Evolutionary conservation across 64 coral and sea anemone species (phyloP).

Genomic region (Acropora tenuis): DNA sequence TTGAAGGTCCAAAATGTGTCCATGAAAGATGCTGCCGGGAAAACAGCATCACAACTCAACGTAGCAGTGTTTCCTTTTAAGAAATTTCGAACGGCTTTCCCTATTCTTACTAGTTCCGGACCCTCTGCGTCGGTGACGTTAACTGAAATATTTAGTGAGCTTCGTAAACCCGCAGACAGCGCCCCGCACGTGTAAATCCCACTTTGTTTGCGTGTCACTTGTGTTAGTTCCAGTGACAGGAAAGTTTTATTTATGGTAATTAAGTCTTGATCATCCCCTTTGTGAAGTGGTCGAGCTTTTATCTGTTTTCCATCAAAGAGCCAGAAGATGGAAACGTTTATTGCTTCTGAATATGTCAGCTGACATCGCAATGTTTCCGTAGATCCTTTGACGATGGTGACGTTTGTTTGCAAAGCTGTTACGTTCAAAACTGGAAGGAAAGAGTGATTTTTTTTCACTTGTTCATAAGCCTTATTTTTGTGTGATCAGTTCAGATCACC

Average conservation of each 20-base stretch:
- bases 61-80: not conserved
- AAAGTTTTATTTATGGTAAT: not conserved
- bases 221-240: not conserved
- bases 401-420: not conserved
- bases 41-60: slow-evolving; percentile 1
- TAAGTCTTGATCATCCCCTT: not conserved
- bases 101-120: not conserved
- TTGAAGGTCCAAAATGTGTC: slow-evolving; percentile 34
- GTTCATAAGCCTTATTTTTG: no score
- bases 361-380: not conserved
- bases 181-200: slow-evolving; percentile 15
- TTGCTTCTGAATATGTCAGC: not conserved
- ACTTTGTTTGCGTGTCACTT: not conserved
- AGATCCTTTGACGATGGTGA: not conserved
- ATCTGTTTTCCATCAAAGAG: slow-evolving; percentile 7
- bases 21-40: slow-evolving; percentile 6
- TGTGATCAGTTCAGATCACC: no score
- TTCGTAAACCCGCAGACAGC: not conserved
- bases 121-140: not conserved
- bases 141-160: not conserved
- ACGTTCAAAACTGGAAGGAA: slow-evolving; percentile 3
- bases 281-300: not conserved
- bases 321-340: not conserved
- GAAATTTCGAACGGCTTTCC: not conserved
- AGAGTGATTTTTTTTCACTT: not conserved